These are phyloP conservation scores for Stichodactyla mertensii DNA, from an alignment of 64 coral and sea anemone species.

Conservation along the genomic window DNA sequence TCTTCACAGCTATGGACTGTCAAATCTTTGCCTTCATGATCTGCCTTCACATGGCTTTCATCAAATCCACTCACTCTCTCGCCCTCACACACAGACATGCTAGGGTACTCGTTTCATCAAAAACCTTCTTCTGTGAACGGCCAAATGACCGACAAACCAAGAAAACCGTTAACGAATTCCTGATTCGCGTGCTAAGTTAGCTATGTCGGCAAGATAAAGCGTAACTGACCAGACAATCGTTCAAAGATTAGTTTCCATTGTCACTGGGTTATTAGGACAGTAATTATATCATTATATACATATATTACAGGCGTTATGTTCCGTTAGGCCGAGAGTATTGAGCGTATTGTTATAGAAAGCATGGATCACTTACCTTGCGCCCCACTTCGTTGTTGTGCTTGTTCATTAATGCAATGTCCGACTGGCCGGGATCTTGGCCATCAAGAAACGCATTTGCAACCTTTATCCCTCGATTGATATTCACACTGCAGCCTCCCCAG, in stretches of 20 bases:
- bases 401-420: conserved; percentile 52
- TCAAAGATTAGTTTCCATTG: conserved; percentile 50
- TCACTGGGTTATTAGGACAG: conserved; percentile 68
- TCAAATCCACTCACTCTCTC: background rate
- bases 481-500: conserved; percentile 67
- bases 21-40: background rate
- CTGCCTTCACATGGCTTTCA: background rate
- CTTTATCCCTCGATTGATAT: conserved; percentile 54
- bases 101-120: background rate
- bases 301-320: conserved; percentile 21
- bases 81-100: background rate
- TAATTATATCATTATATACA: conserved; percentile 53
- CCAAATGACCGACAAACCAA: background rate
- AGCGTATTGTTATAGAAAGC: conserved; percentile 1
- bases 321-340: conserved; percentile 1
- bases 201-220: conserved; percentile 23
- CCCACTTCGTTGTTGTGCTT: conserved; percentile 77
- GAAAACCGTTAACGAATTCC: background rate
- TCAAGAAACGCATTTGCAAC: conserved; percentile 64
- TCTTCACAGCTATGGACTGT: background rate
- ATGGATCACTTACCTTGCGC: conserved; percentile 48
- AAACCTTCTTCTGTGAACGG: background rate
- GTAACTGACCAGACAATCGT: conserved; percentile 29
- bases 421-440: conserved; percentile 18
- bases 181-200: background rate